phyloP scores from a whole-genome alignment of 2,888 invertebrate genomes.

The Andrena bucephala region DNA sequence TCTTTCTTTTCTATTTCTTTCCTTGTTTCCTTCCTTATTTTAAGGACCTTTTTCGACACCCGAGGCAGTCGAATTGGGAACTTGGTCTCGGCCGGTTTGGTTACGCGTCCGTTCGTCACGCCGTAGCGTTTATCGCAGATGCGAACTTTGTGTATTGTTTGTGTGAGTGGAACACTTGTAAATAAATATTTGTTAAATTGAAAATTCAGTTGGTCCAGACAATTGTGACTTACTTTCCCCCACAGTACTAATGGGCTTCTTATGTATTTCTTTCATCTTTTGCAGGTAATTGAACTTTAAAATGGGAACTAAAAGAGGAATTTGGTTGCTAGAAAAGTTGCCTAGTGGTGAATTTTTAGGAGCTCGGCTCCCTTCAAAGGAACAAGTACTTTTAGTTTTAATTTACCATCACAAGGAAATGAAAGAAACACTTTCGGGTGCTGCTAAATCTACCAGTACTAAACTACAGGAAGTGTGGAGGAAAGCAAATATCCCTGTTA shows the following conservation, averaged over 20 bases:
- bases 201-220: too few relatives aligned
- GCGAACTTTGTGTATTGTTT: too few relatives aligned
- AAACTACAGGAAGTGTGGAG: conserved; percentile 4
- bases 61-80: too few relatives aligned
- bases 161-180: too few relatives aligned
- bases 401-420: conserved; percentile 4
- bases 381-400: conserved; percentile 4
- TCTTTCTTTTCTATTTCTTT: too few relatives aligned
- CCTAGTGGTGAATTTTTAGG: conserved; percentile 4
- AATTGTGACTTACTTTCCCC: too few relatives aligned
- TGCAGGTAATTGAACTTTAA: conserved; percentile 4
- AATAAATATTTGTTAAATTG: too few relatives aligned
- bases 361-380: conserved; percentile 4
- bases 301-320: conserved; percentile 4
- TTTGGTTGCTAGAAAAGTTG: conserved; percentile 4
- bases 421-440: conserved; percentile 4
- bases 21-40: too few relatives aligned
- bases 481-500: conserved; percentile 4
- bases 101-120: too few relatives aligned
- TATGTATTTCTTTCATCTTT: conserved; percentile 4
- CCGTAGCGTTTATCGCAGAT: too few relatives aligned
- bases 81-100: too few relatives aligned
- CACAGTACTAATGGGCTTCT: conserved; percentile 1
- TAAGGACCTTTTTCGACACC: too few relatives aligned
- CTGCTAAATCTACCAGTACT: conserved; percentile 4